A percentile compares a stretch with the other conserved stretches of the same genome.
Evolutionary conservation across 2,797 vertebrate genomes (phyloP).

Genomic region (Sebastiscus albofasciatus): DNA sequence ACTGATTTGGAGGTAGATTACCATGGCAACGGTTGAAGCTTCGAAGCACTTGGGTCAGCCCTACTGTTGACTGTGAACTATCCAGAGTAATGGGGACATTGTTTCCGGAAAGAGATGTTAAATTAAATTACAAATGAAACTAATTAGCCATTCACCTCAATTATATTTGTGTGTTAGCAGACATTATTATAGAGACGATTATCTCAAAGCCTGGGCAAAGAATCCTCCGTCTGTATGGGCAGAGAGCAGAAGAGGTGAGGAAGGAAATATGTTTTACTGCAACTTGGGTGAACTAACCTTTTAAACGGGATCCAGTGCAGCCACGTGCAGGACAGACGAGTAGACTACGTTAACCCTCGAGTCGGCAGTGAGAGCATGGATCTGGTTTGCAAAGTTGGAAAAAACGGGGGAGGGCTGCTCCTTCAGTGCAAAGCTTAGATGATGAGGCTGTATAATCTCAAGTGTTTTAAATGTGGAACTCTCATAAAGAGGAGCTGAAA

Average conservation of each 20-base stretch:
- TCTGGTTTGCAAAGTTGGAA: constrained; percentile 26
- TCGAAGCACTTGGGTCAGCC: too few relatives aligned
- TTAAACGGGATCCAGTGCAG: not conserved
- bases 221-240: not conserved
- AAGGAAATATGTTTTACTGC: not conserved
- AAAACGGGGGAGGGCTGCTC: not conserved
- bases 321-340: not conserved
- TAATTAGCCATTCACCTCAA: not conserved
- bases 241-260: not conserved
- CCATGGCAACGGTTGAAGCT: too few relatives aligned
- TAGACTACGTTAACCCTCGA: not conserved
- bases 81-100: not conserved
- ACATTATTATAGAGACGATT: not conserved
- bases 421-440: not conserved
- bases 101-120: not conserved
- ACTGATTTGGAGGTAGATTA: too few relatives aligned
- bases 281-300: not conserved
- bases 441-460: not conserved
- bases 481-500: not conserved
- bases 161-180: not conserved
- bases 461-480: constrained; percentile 2
- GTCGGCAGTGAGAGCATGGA: not conserved
- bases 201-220: not conserved
- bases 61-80: not conserved
- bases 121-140: not conserved